These are phyloP conservation scores for Accipiter cooperii DNA, from an alignment of 2,113 vertebrate genomes.

Conservation along the genomic window DNA sequence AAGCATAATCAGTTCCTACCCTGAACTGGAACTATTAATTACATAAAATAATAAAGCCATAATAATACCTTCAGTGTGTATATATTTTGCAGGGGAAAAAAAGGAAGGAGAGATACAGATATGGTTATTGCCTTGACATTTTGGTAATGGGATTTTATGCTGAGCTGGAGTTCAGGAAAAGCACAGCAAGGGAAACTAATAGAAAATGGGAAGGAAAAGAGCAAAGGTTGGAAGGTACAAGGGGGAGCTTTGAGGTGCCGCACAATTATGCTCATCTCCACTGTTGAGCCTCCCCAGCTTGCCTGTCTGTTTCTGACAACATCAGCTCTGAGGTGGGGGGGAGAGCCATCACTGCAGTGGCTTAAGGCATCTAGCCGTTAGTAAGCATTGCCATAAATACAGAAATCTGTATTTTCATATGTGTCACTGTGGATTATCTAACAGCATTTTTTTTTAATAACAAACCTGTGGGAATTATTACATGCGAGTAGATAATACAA, in stretches of 20 bases:
- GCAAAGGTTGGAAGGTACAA: not conserved
- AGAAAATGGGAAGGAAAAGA: slow-evolving; percentile 6
- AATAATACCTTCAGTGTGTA: not conserved
- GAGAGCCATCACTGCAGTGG: not conserved
- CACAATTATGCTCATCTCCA: not conserved
- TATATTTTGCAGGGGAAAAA: not conserved
- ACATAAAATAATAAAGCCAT: not conserved
- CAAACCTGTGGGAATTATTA: not conserved
- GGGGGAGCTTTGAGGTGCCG: not conserved
- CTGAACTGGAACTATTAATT: not conserved
- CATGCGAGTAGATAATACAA: not conserved
- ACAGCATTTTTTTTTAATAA: not conserved
- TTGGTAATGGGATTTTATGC: slow-evolving; percentile 39
- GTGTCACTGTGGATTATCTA: not conserved
- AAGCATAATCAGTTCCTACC: not conserved
- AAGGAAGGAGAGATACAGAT: not conserved
- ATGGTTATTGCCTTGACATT: slow-evolving; percentile 33
- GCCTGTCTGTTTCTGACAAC: not conserved
- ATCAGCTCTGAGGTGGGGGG: not conserved
- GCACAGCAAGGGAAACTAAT: not conserved
- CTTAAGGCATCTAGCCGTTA: not conserved
- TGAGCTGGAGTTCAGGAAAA: not conserved
- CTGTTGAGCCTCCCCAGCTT: not conserved
- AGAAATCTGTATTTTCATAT: not conserved
- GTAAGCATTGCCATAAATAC: not conserved